Evolutionary conservation across 2,888 invertebrate species (phyloP).

Genomic region (Drosophila eohydei): DNA sequence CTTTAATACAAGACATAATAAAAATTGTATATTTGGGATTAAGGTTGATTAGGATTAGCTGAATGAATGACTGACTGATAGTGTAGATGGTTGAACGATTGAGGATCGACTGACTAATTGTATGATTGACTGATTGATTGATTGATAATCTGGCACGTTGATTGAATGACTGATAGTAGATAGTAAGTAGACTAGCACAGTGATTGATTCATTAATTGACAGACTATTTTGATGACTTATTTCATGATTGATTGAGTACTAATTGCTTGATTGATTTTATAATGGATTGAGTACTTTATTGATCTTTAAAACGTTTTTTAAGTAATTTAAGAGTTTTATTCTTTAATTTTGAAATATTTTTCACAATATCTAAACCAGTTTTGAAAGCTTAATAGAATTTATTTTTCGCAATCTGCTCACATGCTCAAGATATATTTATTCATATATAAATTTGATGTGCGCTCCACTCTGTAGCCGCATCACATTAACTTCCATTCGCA

Average conservation of each 20-base stretch:
- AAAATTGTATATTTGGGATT: neutral
- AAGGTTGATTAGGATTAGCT: neutral
- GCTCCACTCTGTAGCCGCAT: neutral
- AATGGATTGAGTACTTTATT: neutral
- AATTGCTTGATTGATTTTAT: neutral
- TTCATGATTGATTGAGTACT: neutral
- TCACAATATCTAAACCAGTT: neutral
- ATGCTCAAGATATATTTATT: neutral
- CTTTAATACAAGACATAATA: too few species aligned
- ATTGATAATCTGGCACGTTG: neutral
- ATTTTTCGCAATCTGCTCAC: neutral
- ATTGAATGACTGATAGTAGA: neutral
- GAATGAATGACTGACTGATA: constrained; percentile 1
- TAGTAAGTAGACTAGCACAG: neutral
- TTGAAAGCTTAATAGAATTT: neutral
- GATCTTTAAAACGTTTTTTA: neutral
- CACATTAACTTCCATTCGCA: constrained; percentile 23
- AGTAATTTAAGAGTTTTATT: neutral
- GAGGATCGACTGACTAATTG: neutral
- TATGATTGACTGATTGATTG: neutral
- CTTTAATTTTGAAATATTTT: neutral
- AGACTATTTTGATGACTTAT: neutral
- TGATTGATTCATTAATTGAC: neutral
- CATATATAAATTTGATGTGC: neutral
- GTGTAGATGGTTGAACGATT: neutral